A percentile compares a stretch with the other conserved stretches of the same genome.
phyloP scores from a whole-genome alignment of 2,797 vertebrate genomes.

The Xenentodon cancila region DNA sequence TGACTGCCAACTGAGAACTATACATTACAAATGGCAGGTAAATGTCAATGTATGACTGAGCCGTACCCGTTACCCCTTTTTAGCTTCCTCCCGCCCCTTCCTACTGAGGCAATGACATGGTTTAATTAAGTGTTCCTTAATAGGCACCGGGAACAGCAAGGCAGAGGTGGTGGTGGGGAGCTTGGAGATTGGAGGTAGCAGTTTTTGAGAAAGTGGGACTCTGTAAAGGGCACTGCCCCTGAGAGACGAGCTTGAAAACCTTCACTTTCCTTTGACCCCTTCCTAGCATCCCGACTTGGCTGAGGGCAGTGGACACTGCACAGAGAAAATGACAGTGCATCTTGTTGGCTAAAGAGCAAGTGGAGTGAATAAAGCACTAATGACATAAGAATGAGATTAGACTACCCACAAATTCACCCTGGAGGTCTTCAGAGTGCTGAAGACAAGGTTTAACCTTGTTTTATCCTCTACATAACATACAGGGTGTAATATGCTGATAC shows the following conservation, averaged over 20 bases:
- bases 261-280: conserved; percentile 15
- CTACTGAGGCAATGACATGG: conserved; percentile 73
- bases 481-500: conserved; percentile 44
- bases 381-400: conserved; percentile 52
- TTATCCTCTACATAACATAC: conserved; percentile 42
- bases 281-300: conserved; percentile 3
- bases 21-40: conserved; percentile 60
- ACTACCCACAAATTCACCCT: conserved; percentile 35
- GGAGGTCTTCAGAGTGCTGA: conserved; percentile 48
- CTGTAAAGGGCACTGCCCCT: conserved; percentile 14
- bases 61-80: conserved; percentile 1
- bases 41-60: conserved; percentile 69
- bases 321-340: conserved; percentile 24
- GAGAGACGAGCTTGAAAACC: conserved; percentile 60
- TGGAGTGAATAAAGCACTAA: conserved; percentile 49
- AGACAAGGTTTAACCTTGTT: conserved; percentile 64
- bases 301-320: background rate
- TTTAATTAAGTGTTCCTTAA: conserved; percentile 84
- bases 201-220: conserved; percentile 53
- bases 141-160: conserved; percentile 68
- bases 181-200: conserved; percentile 36
- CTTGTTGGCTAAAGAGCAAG: conserved; percentile 10
- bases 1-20: conserved; percentile 47
- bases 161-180: conserved; percentile 18
- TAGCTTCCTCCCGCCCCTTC: conserved; percentile 40